These are phyloP conservation scores for Anas platyrhynchos DNA, from an alignment of 2,113 vertebrate genomes.

Conservation along the genomic window DNA sequence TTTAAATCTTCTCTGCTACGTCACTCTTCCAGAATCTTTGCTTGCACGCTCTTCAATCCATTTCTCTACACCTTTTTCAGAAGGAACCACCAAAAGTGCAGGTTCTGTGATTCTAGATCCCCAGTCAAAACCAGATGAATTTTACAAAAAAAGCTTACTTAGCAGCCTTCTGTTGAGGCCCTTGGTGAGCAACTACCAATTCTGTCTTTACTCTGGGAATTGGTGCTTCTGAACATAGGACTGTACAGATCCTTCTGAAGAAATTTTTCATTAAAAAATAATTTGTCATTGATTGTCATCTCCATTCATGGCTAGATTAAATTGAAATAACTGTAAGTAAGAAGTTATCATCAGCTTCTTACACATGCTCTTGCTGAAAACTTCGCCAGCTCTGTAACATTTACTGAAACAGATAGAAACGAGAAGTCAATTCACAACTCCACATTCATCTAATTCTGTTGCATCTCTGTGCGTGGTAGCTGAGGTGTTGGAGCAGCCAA, in stretches of 20 bases:
- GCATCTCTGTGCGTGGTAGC: background rate
- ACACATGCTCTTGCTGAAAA: background rate
- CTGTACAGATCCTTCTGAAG: background rate
- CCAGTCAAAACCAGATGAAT: background rate
- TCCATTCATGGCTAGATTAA: background rate
- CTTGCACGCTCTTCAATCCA: background rate
- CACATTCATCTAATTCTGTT: background rate
- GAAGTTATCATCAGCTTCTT: background rate
- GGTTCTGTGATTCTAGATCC: background rate
- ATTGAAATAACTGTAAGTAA: background rate
- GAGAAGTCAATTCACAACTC: background rate
- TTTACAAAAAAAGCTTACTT: background rate
- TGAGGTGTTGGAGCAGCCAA: background rate
- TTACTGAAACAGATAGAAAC: background rate
- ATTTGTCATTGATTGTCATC: background rate
- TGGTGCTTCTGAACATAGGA: background rate
- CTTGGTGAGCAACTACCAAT: background rate
- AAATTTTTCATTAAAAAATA: background rate
- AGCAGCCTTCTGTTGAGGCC: background rate
- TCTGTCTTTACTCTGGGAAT: background rate
- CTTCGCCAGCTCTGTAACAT: background rate
- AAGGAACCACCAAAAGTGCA: background rate
- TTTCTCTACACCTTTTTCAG: background rate
- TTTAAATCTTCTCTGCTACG: background rate
- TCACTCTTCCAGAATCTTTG: background rate